Evolutionary conservation across 2,888 invertebrate genomes (phyloP), one percentile per base, ranked within the genome.

Genomic region (Tricholauxania praeusta): DNA sequence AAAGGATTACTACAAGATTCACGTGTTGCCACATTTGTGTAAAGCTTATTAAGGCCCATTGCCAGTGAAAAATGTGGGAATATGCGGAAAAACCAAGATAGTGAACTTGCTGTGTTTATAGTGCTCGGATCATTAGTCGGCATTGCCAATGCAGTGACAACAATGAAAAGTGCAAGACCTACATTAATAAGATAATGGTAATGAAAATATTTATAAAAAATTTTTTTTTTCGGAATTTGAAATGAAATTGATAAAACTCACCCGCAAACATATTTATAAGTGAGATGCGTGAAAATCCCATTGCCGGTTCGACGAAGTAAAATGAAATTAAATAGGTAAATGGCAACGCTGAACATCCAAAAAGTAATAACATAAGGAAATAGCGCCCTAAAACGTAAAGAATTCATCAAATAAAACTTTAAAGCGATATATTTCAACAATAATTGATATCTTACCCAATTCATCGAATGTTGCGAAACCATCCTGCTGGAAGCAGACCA

Each of bases 261-360:
- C 94, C 94, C 74, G 92, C 89, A 66, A 94, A 88, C 5, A 93
- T 89, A 80, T 93, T 93, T 62, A 92, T 86, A 80, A 94, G 90
- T 67, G 91, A 91, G 81, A 93, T 88, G 80, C 91, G 89, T 5
- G 93, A 92, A 82, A 92, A 94, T 17, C 94, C 94, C 4, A 92
- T 89, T 0, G 94, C 90, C 1, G 94, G 92, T 10, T 92, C 90
- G 14, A 88, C 88, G 84, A 94, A 94, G 7, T 90, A 71, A 79
- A 90, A 91, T 0, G 94, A 92, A 48, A 90, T 83, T 14, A 93
- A 78, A 82, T 94, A 95, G 80, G 90, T 90, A 51, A 93, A 84
- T 0, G 94, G 94, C 71, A 95, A 82, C 84, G 92, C 91, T 0
- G 92, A 89, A 83, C 91, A 91, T 0, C 91, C 93, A 83, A 93